These are phyloP conservation scores for Hyphantria cunea DNA, from an alignment of 1,140 invertebrate species.

Conservation along the genomic window DNA sequence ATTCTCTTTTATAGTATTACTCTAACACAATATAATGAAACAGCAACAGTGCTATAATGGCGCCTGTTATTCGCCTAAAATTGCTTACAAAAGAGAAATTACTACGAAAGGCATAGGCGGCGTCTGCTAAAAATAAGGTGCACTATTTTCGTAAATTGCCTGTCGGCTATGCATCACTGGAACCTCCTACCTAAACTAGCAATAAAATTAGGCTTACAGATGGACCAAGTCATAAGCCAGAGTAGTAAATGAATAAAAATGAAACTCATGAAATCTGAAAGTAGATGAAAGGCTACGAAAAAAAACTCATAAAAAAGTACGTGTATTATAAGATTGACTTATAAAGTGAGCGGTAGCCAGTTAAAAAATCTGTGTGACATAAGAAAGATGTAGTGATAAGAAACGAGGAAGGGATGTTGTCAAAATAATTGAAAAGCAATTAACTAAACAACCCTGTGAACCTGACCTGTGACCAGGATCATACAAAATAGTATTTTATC, in stretches of 20 bases:
- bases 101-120: not conserved
- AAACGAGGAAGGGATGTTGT: no score
- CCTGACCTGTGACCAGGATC: no score
- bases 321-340: no score
- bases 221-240: not conserved
- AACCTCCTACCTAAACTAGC: slow-evolving; percentile 20
- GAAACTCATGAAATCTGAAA: no score
- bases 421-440: no score
- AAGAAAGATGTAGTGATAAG: no score
- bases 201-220: slow-evolving; percentile 15
- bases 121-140: slow-evolving; percentile 22
- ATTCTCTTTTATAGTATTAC: not conserved
- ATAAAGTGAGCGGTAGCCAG: no score
- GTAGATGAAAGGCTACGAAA: no score
- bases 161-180: slow-evolving; percentile 23
- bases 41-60: not conserved
- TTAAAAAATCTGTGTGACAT: no score
- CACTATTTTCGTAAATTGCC: slow-evolving; percentile 24
- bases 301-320: no score
- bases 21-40: not conserved
- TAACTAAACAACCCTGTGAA: no score
- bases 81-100: not conserved
- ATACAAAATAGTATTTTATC: no score
- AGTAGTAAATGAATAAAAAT: not conserved
- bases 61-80: slow-evolving; percentile 3